Evolutionary conservation across 2,888 invertebrate species (phyloP), one percentile per base, ranked within the genome.

Genomic region (Scaptomyza flava): DNA sequence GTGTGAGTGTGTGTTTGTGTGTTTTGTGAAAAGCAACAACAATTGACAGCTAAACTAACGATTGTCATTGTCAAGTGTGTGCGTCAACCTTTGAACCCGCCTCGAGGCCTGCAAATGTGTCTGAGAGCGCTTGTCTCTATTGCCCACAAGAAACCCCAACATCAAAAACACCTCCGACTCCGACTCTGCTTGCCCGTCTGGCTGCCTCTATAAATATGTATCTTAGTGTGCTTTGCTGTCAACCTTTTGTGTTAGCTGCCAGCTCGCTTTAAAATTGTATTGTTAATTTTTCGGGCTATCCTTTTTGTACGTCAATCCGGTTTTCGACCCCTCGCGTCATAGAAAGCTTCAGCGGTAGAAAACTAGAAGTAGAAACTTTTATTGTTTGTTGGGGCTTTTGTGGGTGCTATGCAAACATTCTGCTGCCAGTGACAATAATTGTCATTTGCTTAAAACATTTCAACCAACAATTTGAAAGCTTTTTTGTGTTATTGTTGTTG

Each of bases 1-100:
- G 23, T 45, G 27, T 34, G 20, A 30, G 48, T 20, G 20, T 47
- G 14, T 60, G 45, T 31, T 17, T 50, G 54, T 52, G 41, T 41
- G 50, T 67, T 17, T 45, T 46, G 54, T 23, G 31, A 63, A 62
- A 68, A 81, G 69, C 78, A 72, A 50, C 77, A 87, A 81, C 84
- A 85, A 82, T 86, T 86, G 83, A 79, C 85, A 81, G 81, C 87
- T 74, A 78, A 87, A 79, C 81, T 81, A 83, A 82, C 86, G 86
- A 87, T 87, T 81, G 86, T 77, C 85, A 87, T 79, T 85, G 85
- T 83, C 86, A 85, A 85, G 84, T 85, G 79, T 85, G 88, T 85
- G 79, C 83, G 88, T 87, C 83, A 87, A 87, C 86, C 87, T 82
- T 85, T 85, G 86, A 85, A 82, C 81, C 80, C 58, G 77, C 67